A percentile compares a stretch with the other conserved stretches of the same genome.
Evolutionary conservation across 2,113 vertebrate species (phyloP).

Genomic region (Ciconia boyciana): DNA sequence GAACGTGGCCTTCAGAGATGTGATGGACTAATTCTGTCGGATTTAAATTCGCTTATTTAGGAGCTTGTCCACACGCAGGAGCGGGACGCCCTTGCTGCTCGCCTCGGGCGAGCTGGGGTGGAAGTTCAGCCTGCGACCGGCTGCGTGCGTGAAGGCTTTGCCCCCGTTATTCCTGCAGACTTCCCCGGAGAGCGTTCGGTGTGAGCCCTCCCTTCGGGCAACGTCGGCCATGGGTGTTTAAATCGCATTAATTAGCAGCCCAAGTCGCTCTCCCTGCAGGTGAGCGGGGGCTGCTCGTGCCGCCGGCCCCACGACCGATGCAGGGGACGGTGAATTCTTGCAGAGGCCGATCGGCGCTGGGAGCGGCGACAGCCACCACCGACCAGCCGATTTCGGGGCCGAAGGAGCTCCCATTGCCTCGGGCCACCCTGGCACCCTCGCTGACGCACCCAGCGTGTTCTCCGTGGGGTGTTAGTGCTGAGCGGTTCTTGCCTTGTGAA

Average conservation of each 20-base stretch:
- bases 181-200: not conserved
- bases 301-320: accelerated
- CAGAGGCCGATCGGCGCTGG: not conserved
- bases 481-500: not conserved
- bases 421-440: not conserved
- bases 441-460: accelerated
- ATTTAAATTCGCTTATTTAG: not conserved
- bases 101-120: too few relatives aligned
- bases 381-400: not conserved
- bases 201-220: not conserved
- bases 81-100: not conserved
- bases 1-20: accelerated
- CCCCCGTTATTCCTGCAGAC: not conserved
- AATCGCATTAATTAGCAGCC: not conserved
- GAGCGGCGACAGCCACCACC: not conserved
- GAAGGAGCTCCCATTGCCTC: not conserved
- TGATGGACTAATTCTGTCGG: accelerated
- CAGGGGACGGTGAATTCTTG: not conserved
- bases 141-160: not conserved
- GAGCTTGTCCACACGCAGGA: accelerated
- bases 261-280: not conserved
- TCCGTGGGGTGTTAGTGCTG: accelerated
- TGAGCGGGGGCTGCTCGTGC: not conserved
- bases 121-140: too few relatives aligned
- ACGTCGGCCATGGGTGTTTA: not conserved